A percentile compares a stretch with the other conserved stretches of the same genome.
phyloP scores from a whole-genome alignment of 2,797 vertebrate genomes.

The Liparis tanakae region DNA sequence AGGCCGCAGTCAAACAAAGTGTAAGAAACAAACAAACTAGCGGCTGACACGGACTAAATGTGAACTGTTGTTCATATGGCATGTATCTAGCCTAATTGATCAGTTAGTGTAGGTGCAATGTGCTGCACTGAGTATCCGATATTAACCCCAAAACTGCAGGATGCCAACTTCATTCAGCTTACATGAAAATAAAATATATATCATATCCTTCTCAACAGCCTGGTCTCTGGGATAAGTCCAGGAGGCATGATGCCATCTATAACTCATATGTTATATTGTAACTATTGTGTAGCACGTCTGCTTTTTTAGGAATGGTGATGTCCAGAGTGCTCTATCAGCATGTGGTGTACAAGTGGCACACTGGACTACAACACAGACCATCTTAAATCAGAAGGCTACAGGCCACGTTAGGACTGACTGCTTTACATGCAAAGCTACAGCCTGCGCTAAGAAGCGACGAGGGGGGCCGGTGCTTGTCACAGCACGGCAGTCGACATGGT shows the following conservation, averaged over 20 bases:
- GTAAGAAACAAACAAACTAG: neutral
- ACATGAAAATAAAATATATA: slow-evolving; percentile 16
- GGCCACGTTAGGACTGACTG: slow-evolving; percentile 4
- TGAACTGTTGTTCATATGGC: neutral
- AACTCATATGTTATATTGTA: slow-evolving; percentile 50
- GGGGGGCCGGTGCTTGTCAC: slow-evolving; percentile 39
- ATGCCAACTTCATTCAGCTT: neutral
- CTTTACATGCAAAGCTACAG: slow-evolving; percentile 28
- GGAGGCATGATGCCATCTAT: slow-evolving; percentile 36
- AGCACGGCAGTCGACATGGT: slow-evolving; percentile 62
- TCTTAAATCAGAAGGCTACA: slow-evolving; percentile 28
- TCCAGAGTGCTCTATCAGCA: slow-evolving; percentile 38
- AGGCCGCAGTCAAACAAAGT: neutral
- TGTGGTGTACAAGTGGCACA: slow-evolving; percentile 49
- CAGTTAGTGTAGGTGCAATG: neutral
- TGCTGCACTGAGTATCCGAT: neutral
- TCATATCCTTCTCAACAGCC: slow-evolving; percentile 53
- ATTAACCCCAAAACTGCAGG: slow-evolving; percentile 2
- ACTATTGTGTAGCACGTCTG: slow-evolving; percentile 63
- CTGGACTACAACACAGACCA: slow-evolving; percentile 29
- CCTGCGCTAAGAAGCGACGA: slow-evolving; percentile 38
- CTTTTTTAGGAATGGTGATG: slow-evolving; percentile 47
- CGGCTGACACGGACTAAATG: neutral
- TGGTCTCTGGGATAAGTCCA: slow-evolving; percentile 37
- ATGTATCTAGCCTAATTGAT: neutral